These are phyloP conservation scores for Tamandua tetradactyla DNA, from an alignment of 2,797 vertebrate species.

Conservation along the genomic window DNA sequence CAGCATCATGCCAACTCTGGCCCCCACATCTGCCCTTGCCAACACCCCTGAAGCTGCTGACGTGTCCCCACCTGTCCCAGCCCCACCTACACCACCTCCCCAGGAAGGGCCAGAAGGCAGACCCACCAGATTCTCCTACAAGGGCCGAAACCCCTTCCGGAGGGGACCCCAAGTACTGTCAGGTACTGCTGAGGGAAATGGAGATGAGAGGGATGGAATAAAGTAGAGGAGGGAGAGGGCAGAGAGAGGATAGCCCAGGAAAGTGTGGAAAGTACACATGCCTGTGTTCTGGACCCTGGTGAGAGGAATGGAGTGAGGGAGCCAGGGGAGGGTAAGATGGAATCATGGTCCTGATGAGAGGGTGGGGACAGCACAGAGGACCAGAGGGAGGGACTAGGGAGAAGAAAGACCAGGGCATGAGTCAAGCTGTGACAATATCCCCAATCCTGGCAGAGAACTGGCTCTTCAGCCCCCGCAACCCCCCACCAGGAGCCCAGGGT, in stretches of 20 bases:
- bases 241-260: not conserved
- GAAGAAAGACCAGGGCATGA: conserved; percentile 59
- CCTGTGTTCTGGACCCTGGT: not conserved
- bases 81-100: conserved; percentile 60
- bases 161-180: conserved; percentile 67
- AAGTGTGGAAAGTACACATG: not conserved
- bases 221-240: not conserved
- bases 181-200: conserved; percentile 69
- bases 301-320: not conserved
- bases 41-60: conserved; percentile 56
- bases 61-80: conserved; percentile 39
- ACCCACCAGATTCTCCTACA: conserved; percentile 71
- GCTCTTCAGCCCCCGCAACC: conserved; percentile 77
- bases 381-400: conserved; percentile 59
- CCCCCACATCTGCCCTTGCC: conserved; percentile 44
- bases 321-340: not conserved
- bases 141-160: conserved; percentile 63
- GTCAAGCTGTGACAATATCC: conserved; percentile 74
- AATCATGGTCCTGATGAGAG: not conserved
- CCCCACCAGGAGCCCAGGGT: conserved; percentile 69
- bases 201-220: conserved; percentile 3
- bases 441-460: conserved; percentile 79
- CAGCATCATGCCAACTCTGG: conserved; percentile 13
- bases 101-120: conserved; percentile 69
- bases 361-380: not conserved